Base-by-base conservation (phyloP, 2,888 invertebrate genomes). In the Byasa hedistus region DNA sequence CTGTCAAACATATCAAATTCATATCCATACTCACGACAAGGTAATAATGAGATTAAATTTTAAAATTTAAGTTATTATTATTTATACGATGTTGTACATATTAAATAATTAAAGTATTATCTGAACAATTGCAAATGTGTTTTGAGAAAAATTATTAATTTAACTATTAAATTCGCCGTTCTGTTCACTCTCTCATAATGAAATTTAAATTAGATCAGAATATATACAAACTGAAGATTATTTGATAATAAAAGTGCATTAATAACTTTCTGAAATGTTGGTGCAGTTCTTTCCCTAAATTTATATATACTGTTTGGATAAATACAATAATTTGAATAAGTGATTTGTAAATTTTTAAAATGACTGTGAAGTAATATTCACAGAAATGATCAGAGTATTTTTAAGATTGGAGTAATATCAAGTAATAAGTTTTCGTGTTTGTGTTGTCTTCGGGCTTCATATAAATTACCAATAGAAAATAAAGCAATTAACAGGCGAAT, bases 151-250 rank as follows among this genome's bases (percentile, higher is more conserved):
- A 68, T 68, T 61, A 70, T 70, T 51, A 65, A 64, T 65, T 61
- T 71, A 61, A 64, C 70, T 73, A 75, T 66, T 75, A 75, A 75
- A 75, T 75, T 75, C 75, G 73, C 73, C 70, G 32, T 70, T 70
- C 72, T 75, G 75, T 68, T 74, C 75, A 74, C 73, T 70, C 68
- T 73, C 56, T 22, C 48, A 32, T 3, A 52, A 22, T 22, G 27
- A 48, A 57, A 17, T 57, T 21, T 56, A 56, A 56, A 24, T 48
- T 63, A 17, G 21, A 48, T 8, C 2, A 54, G 44, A 62, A 56
- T 56, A 23, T 24, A 55, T n/a, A 39, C 39, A 39, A 21, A 56
- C 55, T 21, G 24, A 61, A 54, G n/a, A 39, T n/a, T 19, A 32
- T 48, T 24, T 44, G n/a, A 48, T 15, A 57, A 57, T 36, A 12